A percentile compares a stretch with the other conserved stretches of the same genome.
These are phyloP conservation scores for Lagenorhynchus albirostris DNA, from an alignment of 2,113 vertebrate species.

Conservation along the genomic window DNA sequence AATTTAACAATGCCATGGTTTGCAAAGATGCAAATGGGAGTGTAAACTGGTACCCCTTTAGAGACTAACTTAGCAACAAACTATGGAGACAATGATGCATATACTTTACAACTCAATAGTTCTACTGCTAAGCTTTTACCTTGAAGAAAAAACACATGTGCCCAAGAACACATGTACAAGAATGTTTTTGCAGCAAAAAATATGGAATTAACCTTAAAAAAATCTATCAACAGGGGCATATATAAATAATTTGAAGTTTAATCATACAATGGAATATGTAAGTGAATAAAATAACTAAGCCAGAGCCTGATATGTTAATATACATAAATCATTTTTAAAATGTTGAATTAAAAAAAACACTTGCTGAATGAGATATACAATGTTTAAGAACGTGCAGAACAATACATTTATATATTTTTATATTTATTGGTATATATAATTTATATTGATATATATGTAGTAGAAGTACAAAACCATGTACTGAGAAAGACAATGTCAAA, in stretches of 20 bases:
- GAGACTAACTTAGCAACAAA: background rate
- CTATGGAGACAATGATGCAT: background rate
- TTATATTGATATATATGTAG: background rate
- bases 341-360: background rate
- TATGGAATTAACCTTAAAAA: background rate
- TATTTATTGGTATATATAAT: background rate
- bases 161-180: background rate
- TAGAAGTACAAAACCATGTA: background rate
- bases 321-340: background rate
- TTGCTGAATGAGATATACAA: background rate
- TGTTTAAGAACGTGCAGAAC: background rate
- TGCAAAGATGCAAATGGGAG: background rate
- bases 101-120: background rate
- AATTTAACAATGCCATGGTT: background rate
- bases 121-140: background rate
- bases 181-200: background rate
- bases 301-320: constrained; percentile 19
- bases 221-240: background rate
- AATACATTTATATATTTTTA: background rate
- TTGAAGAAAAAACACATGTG: background rate
- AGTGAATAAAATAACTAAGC: background rate
- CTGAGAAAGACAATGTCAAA: background rate
- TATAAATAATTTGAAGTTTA: background rate
- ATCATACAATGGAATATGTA: constrained; percentile 10
- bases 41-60: background rate